Evolutionary conservation across 2,888 invertebrate genomes (phyloP).

Genomic region (Eristalis intricaria): DNA sequence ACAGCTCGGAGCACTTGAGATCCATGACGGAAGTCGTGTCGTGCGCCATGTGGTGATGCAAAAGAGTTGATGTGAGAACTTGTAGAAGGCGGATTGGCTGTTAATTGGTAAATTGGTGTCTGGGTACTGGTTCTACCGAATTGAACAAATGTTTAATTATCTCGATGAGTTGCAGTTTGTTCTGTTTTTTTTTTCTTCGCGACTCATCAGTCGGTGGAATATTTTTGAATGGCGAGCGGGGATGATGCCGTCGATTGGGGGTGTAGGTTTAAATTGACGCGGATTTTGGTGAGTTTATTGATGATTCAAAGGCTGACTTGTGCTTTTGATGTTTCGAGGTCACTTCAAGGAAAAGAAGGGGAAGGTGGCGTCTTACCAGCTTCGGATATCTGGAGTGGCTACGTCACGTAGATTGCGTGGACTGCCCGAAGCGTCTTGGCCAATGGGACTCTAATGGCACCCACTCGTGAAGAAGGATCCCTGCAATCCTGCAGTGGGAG

Average conservation of each 20-base stretch:
- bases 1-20: constrained; percentile 10
- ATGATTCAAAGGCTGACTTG: background rate
- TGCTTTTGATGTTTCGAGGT: background rate
- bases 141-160: background rate
- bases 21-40: constrained; percentile 34
- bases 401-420: too few species aligned
- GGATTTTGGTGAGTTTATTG: background rate
- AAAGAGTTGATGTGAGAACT: constrained; percentile 43
- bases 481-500: too few species aligned
- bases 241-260: background rate
- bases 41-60: background rate
- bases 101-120: background rate
- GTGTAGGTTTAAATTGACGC: background rate
- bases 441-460: too few species aligned
- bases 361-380: too few species aligned
- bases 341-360: background rate
- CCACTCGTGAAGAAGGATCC: too few species aligned
- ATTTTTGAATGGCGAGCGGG: background rate
- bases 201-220: background rate
- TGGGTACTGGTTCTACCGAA: background rate
- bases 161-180: background rate
- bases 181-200: background rate
- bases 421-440: too few species aligned
- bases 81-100: background rate
- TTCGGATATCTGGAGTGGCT: too few species aligned